Conservation (phyloP, 1,140 invertebrate species). For the Zophobas atratus region DNA sequence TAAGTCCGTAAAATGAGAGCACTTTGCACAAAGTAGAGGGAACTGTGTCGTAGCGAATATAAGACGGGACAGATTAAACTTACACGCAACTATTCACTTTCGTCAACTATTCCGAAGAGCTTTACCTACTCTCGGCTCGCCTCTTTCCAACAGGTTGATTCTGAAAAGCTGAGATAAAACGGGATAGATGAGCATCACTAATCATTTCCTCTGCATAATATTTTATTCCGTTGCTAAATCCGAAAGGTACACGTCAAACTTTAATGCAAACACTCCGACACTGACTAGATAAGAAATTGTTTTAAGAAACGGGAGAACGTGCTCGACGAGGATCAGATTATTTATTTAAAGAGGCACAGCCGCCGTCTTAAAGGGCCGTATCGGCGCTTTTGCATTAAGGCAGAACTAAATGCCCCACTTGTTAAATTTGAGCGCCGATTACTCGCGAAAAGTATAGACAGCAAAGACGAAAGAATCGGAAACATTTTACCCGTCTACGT, state of each 20-base stretch:
- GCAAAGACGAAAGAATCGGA: too few relatives aligned
- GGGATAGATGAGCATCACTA: conserved; percentile 7
- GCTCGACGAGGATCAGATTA: background rate
- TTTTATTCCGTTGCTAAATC: background rate
- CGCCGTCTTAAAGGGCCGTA: too few relatives aligned
- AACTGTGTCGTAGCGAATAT: conserved; percentile 15
- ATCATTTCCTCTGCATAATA: background rate
- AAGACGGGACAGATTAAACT: conserved; percentile 32
- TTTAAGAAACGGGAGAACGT: conserved; percentile 1
- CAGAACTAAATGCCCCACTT: too few relatives aligned
- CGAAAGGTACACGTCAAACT: background rate
- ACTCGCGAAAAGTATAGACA: too few relatives aligned
- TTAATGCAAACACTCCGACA: background rate
- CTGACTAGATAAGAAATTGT: background rate
- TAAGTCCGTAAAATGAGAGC: conserved; percentile 40
- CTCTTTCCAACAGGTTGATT: conserved; percentile 27
- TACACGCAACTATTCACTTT: conserved; percentile 20
- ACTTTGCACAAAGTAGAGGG: conserved; percentile 36
- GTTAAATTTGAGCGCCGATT: too few relatives aligned
- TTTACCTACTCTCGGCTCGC: background rate
- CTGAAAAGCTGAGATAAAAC: conserved; percentile 6
- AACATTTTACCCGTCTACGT: too few relatives aligned
- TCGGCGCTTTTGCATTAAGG: too few relatives aligned
- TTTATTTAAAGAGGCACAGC: too few relatives aligned
- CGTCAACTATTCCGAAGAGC: conserved; percentile 24